A percentile compares a stretch with the other conserved stretches of the same genome.
phyloP scores from a whole-genome alignment of 2,797 vertebrate genomes.

The Alectoris magna region DNA sequence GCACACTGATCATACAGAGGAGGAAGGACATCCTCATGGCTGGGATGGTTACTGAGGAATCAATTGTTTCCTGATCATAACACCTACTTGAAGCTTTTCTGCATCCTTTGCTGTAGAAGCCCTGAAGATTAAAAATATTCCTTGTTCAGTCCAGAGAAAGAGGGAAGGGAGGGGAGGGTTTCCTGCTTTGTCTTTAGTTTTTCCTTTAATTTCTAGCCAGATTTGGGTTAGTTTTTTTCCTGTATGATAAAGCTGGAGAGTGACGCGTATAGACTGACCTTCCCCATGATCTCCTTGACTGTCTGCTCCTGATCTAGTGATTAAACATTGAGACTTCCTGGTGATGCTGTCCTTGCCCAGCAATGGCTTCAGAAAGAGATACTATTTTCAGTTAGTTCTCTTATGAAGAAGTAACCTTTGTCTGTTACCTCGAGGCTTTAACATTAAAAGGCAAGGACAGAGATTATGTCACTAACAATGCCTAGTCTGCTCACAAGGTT shows the following conservation, averaged over 20 bases:
- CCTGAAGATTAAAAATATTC: neutral
- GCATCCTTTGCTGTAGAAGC: neutral
- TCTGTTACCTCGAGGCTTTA: neutral
- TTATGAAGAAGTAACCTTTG: neutral
- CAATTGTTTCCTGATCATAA: neutral
- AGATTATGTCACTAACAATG: neutral
- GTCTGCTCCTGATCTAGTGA: neutral
- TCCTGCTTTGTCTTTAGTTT: neutral
- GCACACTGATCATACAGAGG: neutral
- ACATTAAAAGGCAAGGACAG: neutral
- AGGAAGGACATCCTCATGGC: neutral
- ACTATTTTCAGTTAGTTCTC: neutral
- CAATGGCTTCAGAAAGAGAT: neutral
- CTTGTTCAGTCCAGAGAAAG: neutral
- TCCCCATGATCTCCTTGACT: neutral
- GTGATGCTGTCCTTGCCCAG: neutral
- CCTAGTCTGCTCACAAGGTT: neutral
- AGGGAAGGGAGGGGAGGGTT: accelerated
- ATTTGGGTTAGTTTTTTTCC: neutral
- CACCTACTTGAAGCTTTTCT: neutral
- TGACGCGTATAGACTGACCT: neutral
- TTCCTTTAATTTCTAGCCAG: neutral
- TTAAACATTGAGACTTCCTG: neutral
- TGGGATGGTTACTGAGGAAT: neutral
- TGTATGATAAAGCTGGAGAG: neutral